Base-by-base conservation (phyloP, 2,797 vertebrate genomes). In the Sebastolobus alascanus region DNA sequence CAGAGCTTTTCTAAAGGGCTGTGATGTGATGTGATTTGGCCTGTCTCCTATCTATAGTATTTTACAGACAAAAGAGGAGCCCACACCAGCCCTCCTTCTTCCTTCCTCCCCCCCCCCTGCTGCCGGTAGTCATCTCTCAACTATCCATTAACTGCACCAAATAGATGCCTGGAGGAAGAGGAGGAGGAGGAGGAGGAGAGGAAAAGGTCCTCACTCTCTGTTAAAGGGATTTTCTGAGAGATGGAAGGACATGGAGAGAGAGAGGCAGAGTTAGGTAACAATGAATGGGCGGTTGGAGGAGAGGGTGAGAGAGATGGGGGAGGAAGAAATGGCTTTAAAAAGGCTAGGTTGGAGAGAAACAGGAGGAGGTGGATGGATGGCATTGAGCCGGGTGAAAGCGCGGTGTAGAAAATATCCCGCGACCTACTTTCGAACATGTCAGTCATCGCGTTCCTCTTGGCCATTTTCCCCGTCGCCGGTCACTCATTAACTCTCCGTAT, bases 61-160 rank as follows among this genome's bases (percentile, higher is more conserved):
- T 92, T 91, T 63, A 88, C 79, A 84, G 77, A 92, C 89, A 91
- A 93, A 90, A 91, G 86, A 90, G 74, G 75, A 83, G 68, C 83
- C 83, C 81, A 83, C 46, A 10, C 75, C 74, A 77, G 65, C 70
- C 40, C 40, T 20, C 38, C 65, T 35, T 38, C 31, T 60, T 63
- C 33, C 37, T 35, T 56, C 68, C 55, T 38, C 50, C 38, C 20
- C 35, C 71, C 69, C 76, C 66, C 64, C 27, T 25, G 10, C 78
- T 79, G 83, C 89, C 80, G 31, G 64, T 73, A 88, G 90, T 85
- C 87, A 89, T 92, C 90, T 93, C 90, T 91, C 87, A 90, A 79
- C 89, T 74, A 87, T 92, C 92, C 93, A 93, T 94, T 94, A 95
- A 88, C 85, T 84, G 91, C 73, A 74, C 86, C 88, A 87, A 90